Evolutionary conservation across 2,113 vertebrate species (phyloP).

Genomic region (Montifringilla adamsi): DNA sequence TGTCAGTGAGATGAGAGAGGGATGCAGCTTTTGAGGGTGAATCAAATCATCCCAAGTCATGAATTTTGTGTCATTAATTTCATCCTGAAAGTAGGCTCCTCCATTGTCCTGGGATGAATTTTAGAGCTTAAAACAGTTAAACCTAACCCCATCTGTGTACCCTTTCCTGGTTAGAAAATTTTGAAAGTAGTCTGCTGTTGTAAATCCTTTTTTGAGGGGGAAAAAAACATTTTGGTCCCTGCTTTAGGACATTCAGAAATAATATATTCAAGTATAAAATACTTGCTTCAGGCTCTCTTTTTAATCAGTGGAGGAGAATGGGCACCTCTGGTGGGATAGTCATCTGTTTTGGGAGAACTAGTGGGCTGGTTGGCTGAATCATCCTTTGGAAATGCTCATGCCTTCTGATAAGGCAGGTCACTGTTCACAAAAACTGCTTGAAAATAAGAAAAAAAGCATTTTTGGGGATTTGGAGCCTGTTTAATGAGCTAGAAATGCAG

Average conservation of each 20-base stretch:
- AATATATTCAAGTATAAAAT: not conserved
- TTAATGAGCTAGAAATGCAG: not conserved
- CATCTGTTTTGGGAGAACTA: not conserved
- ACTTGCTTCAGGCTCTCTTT: not conserved
- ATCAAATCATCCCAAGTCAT: not conserved
- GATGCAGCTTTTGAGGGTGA: not conserved
- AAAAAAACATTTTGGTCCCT: not conserved
- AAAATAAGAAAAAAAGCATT: not conserved
- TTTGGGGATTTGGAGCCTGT: not conserved
- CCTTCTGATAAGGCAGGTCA: not conserved
- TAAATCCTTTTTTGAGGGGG: not conserved
- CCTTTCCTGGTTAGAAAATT: not conserved
- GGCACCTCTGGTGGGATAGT: not conserved
- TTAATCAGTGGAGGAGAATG: not conserved
- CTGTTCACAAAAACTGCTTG: not conserved
- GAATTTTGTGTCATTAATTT: not conserved
- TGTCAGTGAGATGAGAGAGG: not conserved
- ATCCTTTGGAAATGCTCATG: not conserved
- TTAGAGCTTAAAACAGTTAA: not conserved
- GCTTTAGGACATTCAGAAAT: not conserved
- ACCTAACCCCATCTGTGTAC: rapidly evolving
- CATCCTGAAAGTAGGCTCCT: not conserved
- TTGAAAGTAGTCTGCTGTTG: not conserved
- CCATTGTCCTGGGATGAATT: not conserved
- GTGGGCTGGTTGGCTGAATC: not conserved